Evolutionary conservation across 1,140 invertebrate genomes (phyloP).

Genomic region (Phymastichus coffea): DNA sequence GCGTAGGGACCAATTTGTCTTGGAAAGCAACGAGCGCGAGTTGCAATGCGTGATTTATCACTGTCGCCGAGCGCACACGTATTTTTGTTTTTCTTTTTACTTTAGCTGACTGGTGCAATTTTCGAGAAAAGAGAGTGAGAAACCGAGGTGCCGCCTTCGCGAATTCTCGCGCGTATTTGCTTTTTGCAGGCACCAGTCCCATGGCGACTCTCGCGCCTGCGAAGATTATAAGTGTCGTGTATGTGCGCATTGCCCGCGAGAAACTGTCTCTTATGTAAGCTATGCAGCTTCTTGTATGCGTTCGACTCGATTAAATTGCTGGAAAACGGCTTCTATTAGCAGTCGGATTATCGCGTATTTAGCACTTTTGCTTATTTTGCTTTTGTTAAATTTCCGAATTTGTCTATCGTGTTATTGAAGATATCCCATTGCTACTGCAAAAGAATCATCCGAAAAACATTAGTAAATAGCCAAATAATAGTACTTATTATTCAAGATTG

Average conservation of each 20-base stretch:
- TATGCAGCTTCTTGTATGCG: too few relatives aligned
- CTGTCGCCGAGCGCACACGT: conserved; percentile 37
- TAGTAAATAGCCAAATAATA: too few relatives aligned
- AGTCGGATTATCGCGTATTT: too few relatives aligned
- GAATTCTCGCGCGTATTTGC: conserved; percentile 17
- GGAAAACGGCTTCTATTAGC: conserved; percentile 1
- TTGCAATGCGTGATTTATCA: conserved; percentile 53
- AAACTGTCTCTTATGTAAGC: too few relatives aligned
- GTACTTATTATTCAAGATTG: too few relatives aligned
- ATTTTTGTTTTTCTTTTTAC: conserved; percentile 30
- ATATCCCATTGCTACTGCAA: too few relatives aligned
- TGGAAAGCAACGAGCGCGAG: conserved; percentile 44
- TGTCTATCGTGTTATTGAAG: too few relatives aligned
- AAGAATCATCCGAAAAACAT: too few relatives aligned
- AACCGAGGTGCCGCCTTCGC: conserved; percentile 4
- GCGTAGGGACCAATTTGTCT: conserved; percentile 47
- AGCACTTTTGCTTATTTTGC: too few relatives aligned
- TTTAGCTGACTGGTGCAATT: background rate
- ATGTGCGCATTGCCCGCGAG: too few relatives aligned
- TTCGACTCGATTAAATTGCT: conserved; percentile 18
- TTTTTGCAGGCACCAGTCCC: conserved; percentile 15
- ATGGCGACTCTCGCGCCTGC: background rate
- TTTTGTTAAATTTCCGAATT: too few relatives aligned
- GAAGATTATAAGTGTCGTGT: too few relatives aligned
- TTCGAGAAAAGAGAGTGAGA: conserved; percentile 8